A percentile compares a stretch with the other conserved stretches of the same genome.
These are phyloP conservation scores for Entomobrya multifasciata DNA, from an alignment of 2,888 invertebrate species.

Conservation along the genomic window DNA sequence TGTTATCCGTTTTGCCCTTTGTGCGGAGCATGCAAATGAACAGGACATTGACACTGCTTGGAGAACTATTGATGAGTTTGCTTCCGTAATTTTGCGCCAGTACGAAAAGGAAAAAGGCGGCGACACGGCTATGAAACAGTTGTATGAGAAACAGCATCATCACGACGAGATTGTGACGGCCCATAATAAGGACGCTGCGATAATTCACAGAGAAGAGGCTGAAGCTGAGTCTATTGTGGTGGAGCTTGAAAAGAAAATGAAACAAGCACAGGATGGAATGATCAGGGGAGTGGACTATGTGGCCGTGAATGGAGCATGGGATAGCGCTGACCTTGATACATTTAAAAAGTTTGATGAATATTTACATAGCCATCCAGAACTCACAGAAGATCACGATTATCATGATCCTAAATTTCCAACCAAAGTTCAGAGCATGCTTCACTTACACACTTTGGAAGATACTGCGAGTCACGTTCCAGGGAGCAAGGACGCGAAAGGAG, in stretches of 20 bases:
- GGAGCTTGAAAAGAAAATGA: background rate
- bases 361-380: slow-evolving; percentile 60
- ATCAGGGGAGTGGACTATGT: slow-evolving; percentile 30
- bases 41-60: slow-evolving; percentile 66
- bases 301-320: slow-evolving; percentile 25
- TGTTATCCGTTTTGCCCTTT: slow-evolving; percentile 81
- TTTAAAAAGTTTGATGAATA: slow-evolving; percentile 55
- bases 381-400: slow-evolving; percentile 12
- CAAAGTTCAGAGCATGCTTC: slow-evolving; percentile 51
- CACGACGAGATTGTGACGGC: slow-evolving; percentile 54
- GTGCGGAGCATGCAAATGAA: slow-evolving; percentile 60
- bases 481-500: no score
- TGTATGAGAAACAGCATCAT: slow-evolving; percentile 62
- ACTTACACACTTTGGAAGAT: background rate
- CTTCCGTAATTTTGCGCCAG: slow-evolving; percentile 53
- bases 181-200: slow-evolving; percentile 30
- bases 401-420: slow-evolving; percentile 1
- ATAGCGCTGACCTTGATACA: background rate
- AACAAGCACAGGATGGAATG: slow-evolving; percentile 13
- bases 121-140: background rate
- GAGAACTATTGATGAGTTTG: slow-evolving; percentile 62
- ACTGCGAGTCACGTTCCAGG: background rate
- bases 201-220: slow-evolving; percentile 45
- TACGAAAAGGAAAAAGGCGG: slow-evolving; percentile 43
- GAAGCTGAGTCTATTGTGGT: slow-evolving; percentile 34